Evolutionary conservation across 2,888 invertebrate species (phyloP), one percentile per base, ranked within the genome.

Genomic region (Bellardia bayeri): DNA sequence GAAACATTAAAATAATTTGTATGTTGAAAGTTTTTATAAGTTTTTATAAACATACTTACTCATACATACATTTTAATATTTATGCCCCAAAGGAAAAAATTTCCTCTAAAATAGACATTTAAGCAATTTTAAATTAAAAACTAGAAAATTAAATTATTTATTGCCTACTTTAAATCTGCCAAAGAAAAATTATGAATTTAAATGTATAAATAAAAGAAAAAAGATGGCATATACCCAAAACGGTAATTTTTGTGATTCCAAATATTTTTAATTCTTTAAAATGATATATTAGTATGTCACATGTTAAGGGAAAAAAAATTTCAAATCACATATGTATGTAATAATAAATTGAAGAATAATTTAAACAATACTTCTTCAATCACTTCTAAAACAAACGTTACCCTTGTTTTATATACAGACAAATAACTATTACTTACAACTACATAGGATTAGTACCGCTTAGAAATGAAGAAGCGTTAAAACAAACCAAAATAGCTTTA

Each of bases 1-100:
- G 40, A 30, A 58, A 30, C 58, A 58, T 74, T 74, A 42, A 74
- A 74, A 58, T 74, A 40, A 58, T 74, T 74, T 74, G 42, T 45
- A 14, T 58, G 23, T 42, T 40, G 30, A 58, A 58, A 58, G 30
- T 58, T n/a, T 74, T 40, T 30, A 30, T 3, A 71, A 37, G 16
- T 54, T 54, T 13, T 14, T 33, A 33, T 33, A 13, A 61, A 61
- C 23, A n/a, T n/a, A 11, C 45, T n/a, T 51, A 51, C 51, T 51
- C 51, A 11, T 51, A 11, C 45, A 45, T 2, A 37, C 5, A 11
- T 45, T 45, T 45, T 8, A 45, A 11, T 11, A 51, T 14, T 51
- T 51, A 51, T 14, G 14, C 51, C 51, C 51, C 14, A 51, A 51
- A 51, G 51, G 5, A 11, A n/a, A n/a, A 11, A 51, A 14, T 51